Evolutionary conservation across 2,113 vertebrate species (phyloP).

Genomic region (Turdus rufiventris): DNA sequence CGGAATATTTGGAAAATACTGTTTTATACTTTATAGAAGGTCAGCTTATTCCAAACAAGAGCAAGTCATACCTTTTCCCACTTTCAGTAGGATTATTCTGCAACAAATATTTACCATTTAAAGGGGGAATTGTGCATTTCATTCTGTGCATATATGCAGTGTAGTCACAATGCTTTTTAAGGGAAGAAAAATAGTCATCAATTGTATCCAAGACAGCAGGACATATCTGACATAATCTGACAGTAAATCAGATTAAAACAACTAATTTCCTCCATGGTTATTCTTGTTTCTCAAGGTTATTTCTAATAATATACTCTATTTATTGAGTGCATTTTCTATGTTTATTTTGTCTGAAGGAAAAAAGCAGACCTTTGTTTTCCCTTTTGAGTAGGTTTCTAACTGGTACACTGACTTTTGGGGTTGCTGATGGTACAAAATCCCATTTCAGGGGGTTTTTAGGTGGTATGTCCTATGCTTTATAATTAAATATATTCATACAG

Average conservation of each 20-base stretch:
- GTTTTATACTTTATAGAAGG: background rate
- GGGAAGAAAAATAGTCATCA: background rate
- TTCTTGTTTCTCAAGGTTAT: background rate
- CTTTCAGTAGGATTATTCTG: background rate
- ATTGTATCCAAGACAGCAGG: background rate
- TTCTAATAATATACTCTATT: background rate
- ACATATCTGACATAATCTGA: background rate
- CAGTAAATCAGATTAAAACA: background rate
- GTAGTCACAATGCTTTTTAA: background rate
- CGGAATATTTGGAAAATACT: background rate
- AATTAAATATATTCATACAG: background rate
- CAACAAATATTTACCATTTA: background rate
- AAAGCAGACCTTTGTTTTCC: background rate
- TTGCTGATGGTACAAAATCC: background rate
- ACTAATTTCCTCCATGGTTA: background rate
- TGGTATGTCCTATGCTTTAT: background rate
- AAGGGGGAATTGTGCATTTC: background rate
- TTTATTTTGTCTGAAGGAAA: background rate
- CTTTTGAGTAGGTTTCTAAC: background rate
- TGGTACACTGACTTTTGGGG: background rate
- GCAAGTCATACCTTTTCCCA: background rate
- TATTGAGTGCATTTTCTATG: background rate
- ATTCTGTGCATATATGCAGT: background rate
- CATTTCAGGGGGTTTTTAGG: background rate
- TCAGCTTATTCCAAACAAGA: background rate